Evolutionary conservation across 2,113 vertebrate species (phyloP), one percentile per base, ranked within the genome.

Genomic region (Manacus vitellinus): DNA sequence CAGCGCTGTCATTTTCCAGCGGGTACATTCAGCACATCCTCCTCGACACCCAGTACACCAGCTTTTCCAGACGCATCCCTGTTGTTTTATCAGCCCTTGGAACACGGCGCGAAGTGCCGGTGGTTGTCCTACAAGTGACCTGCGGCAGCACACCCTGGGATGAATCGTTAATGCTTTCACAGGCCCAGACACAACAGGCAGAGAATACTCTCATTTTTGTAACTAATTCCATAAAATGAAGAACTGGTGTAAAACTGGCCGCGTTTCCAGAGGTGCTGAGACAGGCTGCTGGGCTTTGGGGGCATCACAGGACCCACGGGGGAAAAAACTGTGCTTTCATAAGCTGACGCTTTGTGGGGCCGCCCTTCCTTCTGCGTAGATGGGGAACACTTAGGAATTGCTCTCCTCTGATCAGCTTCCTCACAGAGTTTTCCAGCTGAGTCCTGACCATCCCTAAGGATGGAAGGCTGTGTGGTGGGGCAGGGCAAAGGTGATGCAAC

Each of bases 391-490:
- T 49, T 2, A 56, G 73, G 72, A 71, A 58, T 35, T 43, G 20
- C 41, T 54, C 47, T 16, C 13, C 70, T 25, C 0, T 0, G 6
- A 14, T 52, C 37, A 31, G 14, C 10, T 24, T 52, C 58, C 67
- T 78, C 7, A 0, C 44, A 18, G 73, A 5, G 13, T 14, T 46
- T 77, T 56, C 75, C 44, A 31, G 9, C 1, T 2, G 20, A 30
- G 41, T 10, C 27, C 33, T 44, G 51, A 33, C 13, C 39, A 3
- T 9, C 75, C 46, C 63, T 63, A 8, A 10, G 58, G 54, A 1
- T 0, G 12, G 58, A 9, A 80, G 7, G 17, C 2, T 5, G 6
- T 8, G 2, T 0, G 0, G 18, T 0, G 2, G 27, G 14, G 7
- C 3, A 7, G 30, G 65, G 19, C 2, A 2, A 30, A 35, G 58